Evolutionary conservation across 2,113 vertebrate genomes (phyloP), one percentile per base, ranked within the genome.

Genomic region (Ctenomys sociabilis): DNA sequence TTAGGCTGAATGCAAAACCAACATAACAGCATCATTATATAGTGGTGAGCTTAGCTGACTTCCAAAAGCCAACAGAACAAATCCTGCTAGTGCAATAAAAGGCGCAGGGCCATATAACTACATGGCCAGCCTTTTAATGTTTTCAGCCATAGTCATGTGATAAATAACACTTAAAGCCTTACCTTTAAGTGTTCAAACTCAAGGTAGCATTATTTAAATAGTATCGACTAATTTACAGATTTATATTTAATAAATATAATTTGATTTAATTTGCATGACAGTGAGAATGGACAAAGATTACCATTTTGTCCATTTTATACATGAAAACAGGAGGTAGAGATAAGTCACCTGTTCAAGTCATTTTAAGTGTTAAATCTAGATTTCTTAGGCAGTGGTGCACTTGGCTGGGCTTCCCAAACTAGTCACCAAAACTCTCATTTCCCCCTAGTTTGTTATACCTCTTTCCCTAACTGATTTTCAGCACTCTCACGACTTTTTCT

Each of bases 1-100:
- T 11, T 11, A 78, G 61, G 22, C 43, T 64, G 35, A 52, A 81
- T 8, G 37, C 49, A 40, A 78, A 26, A 43, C 72, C 40, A 75
- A 75, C 24, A 13, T 26, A 43, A 43, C 72, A 11, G 98, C 98
- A 97, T 98, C 98, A 98, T 99, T 98, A 98, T 98, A 98, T 98
- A 98, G 98, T 98, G 98, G 98, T 98, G 97, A 98, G 98, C 98
- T 98, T 98, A 99, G 98, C 98, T 98, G 98, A 98, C 98, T 99
- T 98, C 98, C 97, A 49, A 66, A 73, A 84, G 40, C 35, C 45
- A 64, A 86, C 9, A 37, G 19, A 70, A 66, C 7, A 90, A 89
- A 85, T 40, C 43, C 43, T 70, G 17, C 1, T 89, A n/a, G 21
- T 73, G 5, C 11, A 64, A 43, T 84, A 32, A 61, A 85, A 95